Evolutionary conservation across 2,888 invertebrate genomes (phyloP), one percentile per base, ranked within the genome.

Genomic region (Aleiodes testaceus): DNA sequence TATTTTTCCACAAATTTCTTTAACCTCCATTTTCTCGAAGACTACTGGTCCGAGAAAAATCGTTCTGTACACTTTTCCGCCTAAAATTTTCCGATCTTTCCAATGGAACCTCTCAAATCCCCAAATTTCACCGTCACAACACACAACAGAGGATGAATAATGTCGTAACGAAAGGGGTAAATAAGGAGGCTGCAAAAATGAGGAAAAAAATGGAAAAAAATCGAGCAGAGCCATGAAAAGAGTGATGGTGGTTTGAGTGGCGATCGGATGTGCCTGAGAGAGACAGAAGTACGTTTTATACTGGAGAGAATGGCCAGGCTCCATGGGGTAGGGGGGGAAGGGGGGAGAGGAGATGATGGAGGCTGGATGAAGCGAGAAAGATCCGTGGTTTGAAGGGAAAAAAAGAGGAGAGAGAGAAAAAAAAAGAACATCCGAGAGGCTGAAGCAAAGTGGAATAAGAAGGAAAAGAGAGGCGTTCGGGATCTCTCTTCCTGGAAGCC

Each of bases 401-500:
- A 49, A 45, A 45, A 26, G 14, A 45, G 61, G 12, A 26, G n/a
- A 12, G 22, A 20, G 42, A 42, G 42, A 20, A 20, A 36, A 14
- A 42, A 22, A 42, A 50, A 26, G 18, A 66, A 14, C 20, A 52
- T 36, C 36, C 36, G 44, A 55, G 45, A 47, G 63, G 26, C 67
- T 63, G 63, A 70, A 74, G 72, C 74, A 66, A 77, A 72, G 72
- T 72, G 74, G 76, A 75, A 77, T 72, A 75, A 75, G 75, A 78
- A 77, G 79, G 78, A 78, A 77, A 78, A 77, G 78, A 77, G 80
- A 79, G 79, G 79, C 80, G 81, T 80, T 80, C 72, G 66, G 72
- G 81, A 76, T 78, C 79, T 79, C 79, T 79, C 82, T 83, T 82
- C 83, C 83, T 83, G 82, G 83, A 82, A 83, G 79, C 77, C 80